Base-by-base conservation (phyloP, 2,888 invertebrate genomes). In the Hypomecis atomaria region DNA sequence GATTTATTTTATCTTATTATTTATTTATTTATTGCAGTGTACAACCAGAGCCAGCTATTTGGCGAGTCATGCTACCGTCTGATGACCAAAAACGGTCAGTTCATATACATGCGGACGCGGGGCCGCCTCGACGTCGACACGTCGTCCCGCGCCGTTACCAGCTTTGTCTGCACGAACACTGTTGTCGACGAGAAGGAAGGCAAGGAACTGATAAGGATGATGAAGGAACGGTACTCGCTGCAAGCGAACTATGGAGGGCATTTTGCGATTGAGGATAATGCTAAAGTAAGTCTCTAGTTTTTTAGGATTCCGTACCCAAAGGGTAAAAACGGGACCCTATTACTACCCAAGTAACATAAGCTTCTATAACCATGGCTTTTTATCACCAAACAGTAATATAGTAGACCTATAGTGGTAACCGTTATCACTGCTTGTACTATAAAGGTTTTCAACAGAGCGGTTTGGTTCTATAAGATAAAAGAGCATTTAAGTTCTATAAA, bases 51-150 rank as follows among this genome's bases (percentile, higher is more conserved):
- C 49, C 96, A 96, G 70, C 94, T 96, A 57, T 95, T 94, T 71
- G 98, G 98, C 4, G 95, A 95, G 70, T 97, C 97, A 0, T 97
- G 97, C 74, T 98, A 98, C 83, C 94, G 98, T 4, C 89, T 98
- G 10, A 94, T 96, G 73, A 95, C 96, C 0, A 95, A 96, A 78
- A 96, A 95, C 60, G 97, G 97, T 0, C 94, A 95, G 74, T 96
- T 96, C 77, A 96, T 98, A 66, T 97, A 97, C 83, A 93, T 98
- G 82, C 94, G 95, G 71, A 97, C 97, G 0, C 94, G 95, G 54
- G 98, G 98, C 0, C 96, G 94, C 72, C 92, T 98, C 45, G 97
- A 97, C 78, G 95, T 96, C 43, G 96, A 97, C 74, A 94, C 94
- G 62, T 88, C 88, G 48, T 94, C 96, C 0, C 95, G 96, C 48